These are phyloP conservation scores for Xestia rhomboidea DNA, from an alignment of 2,888 invertebrate species.

Conservation along the genomic window DNA sequence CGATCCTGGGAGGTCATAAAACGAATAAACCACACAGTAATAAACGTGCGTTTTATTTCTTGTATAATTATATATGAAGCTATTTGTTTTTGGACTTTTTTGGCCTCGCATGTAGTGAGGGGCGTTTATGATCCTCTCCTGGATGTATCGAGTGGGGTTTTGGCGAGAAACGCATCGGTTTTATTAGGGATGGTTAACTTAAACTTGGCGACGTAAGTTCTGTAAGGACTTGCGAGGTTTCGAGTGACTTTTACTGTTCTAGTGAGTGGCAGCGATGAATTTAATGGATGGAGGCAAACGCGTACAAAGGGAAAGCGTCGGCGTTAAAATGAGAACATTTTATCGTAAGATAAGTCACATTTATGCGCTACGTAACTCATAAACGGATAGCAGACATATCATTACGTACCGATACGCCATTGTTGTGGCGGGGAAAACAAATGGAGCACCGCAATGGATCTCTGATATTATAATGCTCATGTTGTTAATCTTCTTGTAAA, in stretches of 20 bases:
- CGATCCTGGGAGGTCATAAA: slow-evolving; percentile 86
- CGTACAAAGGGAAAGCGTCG: slow-evolving; percentile 66
- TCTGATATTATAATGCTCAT: slow-evolving; percentile 23
- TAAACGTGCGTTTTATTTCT: slow-evolving; percentile 87
- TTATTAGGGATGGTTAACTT: slow-evolving; percentile 62
- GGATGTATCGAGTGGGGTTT: slow-evolving; percentile 55
- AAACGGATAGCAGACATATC: slow-evolving; percentile 72
- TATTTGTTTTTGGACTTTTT: slow-evolving; percentile 79
- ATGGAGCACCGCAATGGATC: slow-evolving; percentile 57
- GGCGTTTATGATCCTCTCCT: slow-evolving; percentile 68
- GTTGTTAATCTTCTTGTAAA: slow-evolving; percentile 7
- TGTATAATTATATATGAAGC: slow-evolving; percentile 84
- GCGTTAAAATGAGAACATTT: slow-evolving; percentile 77
- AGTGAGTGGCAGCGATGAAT: slow-evolving; percentile 70
- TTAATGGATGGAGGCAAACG: slow-evolving; percentile 67
- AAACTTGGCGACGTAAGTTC: slow-evolving; percentile 59
- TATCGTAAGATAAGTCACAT: slow-evolving; percentile 75
- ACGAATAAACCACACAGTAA: slow-evolving; percentile 83
- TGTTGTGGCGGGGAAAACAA: slow-evolving; percentile 77
- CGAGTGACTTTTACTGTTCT: slow-evolving; percentile 68
- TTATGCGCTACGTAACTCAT: slow-evolving; percentile 72
- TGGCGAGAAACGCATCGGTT: slow-evolving; percentile 58
- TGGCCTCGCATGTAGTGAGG: slow-evolving; percentile 57
- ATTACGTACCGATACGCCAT: slow-evolving; percentile 75
- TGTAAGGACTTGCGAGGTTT: slow-evolving; percentile 58